Evolutionary conservation across 2,888 invertebrate genomes (phyloP).

Genomic region (Limnephilus rhombicus): DNA sequence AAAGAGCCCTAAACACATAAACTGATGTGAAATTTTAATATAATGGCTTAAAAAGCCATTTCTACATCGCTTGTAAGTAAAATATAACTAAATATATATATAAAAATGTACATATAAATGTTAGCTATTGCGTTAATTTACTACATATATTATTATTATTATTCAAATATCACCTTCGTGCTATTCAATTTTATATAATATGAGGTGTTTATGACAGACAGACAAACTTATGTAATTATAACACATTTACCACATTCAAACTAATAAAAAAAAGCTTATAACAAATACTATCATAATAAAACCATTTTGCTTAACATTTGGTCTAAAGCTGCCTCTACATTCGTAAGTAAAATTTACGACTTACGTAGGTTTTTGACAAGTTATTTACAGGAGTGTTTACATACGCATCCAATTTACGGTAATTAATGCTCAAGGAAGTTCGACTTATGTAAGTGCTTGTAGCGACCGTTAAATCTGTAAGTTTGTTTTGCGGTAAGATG

Average conservation of each 20-base stretch:
- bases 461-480: too few relatives aligned
- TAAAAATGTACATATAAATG: constrained; percentile 12
- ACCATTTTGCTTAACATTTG: neutral
- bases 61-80: neutral
- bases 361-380: too few relatives aligned
- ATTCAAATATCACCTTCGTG: neutral
- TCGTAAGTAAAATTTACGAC: too few relatives aligned
- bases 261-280: neutral
- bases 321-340: too few relatives aligned
- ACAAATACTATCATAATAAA: neutral
- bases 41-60: neutral
- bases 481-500: too few relatives aligned
- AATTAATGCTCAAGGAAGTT: too few relatives aligned
- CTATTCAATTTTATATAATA: neutral
- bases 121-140: neutral
- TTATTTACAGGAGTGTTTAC: too few relatives aligned
- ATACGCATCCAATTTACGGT: too few relatives aligned
- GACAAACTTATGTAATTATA: neutral
- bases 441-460: too few relatives aligned
- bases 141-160: neutral
- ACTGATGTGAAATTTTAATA: neutral
- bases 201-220: neutral
- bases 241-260: neutral
- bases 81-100: constrained; percentile 15
- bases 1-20: neutral